Conservation (phyloP, 2,888 invertebrate genomes). For the Philopedon plagiatum region DNA sequence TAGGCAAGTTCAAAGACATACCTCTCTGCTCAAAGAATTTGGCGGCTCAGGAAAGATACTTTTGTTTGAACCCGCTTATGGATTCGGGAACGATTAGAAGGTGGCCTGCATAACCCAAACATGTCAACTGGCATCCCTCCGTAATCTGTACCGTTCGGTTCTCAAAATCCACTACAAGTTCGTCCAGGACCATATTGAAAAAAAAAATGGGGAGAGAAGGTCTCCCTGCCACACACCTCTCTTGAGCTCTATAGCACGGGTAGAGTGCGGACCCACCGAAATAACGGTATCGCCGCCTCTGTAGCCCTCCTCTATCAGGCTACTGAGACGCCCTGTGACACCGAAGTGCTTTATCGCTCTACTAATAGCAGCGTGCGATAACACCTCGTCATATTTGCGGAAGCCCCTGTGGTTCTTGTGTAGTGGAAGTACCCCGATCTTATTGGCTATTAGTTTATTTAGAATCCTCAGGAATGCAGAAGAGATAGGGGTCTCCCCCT, state of each 20-base stretch:
- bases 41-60: neutral
- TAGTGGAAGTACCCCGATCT: no score
- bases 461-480: neutral
- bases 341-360: slow-evolving; percentile 36
- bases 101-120: slow-evolving; percentile 47
- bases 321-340: neutral
- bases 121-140: neutral
- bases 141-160: neutral
- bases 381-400: no score
- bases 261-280: neutral
- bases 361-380: no score
- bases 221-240: slow-evolving; percentile 37
- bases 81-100: slow-evolving; percentile 26
- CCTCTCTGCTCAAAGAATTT: slow-evolving; percentile 26
- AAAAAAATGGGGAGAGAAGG: slow-evolving; percentile 14
- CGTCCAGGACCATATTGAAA: slow-evolving; percentile 34
- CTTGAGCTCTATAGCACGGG: neutral
- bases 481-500: neutral
- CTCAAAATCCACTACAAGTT: neutral
- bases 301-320: neutral
- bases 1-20: slow-evolving; percentile 24
- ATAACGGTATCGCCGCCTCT: neutral
- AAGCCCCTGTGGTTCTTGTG: no score
- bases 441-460: neutral
- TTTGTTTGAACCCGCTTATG: neutral